Evolutionary conservation across 2,113 vertebrate genomes (phyloP).

Genomic region (Crotophaga sulcirostris): DNA sequence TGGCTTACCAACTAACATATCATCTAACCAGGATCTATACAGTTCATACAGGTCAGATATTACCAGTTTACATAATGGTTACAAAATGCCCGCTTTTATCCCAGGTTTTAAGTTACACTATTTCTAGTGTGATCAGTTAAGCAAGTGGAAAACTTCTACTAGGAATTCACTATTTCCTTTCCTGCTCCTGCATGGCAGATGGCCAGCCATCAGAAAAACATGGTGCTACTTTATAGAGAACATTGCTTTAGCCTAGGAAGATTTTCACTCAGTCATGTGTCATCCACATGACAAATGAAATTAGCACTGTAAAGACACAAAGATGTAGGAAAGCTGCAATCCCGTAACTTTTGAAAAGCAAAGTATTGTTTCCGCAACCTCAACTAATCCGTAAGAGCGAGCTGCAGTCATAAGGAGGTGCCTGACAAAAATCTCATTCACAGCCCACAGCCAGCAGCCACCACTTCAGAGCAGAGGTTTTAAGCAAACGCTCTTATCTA

Average conservation of each 20-base stretch:
- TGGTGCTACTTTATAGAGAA: background rate
- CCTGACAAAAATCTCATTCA: background rate
- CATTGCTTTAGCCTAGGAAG: background rate
- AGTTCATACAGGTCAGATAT: background rate
- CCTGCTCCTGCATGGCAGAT: background rate
- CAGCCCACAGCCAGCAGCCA: background rate
- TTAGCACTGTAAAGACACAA: background rate
- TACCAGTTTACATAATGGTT: background rate
- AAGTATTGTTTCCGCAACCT: background rate
- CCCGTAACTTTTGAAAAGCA: background rate
- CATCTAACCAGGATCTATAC: background rate
- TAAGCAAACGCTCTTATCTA: conserved; percentile 32
- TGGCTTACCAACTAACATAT: fast-evolving
- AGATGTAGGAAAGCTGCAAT: background rate
- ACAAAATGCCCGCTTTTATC: background rate
- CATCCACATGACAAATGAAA: background rate
- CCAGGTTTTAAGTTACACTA: background rate
- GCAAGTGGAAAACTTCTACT: background rate
- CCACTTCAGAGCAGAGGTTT: background rate
- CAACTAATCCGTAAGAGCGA: background rate
- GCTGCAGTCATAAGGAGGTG: background rate
- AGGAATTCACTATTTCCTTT: background rate
- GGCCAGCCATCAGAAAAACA: background rate
- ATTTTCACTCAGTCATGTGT: conserved; percentile 4
- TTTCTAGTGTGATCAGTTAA: background rate